Evolutionary conservation across 1,140 invertebrate genomes (phyloP), one percentile per base, ranked within the genome.

Genomic region (Cydia pomonella): DNA sequence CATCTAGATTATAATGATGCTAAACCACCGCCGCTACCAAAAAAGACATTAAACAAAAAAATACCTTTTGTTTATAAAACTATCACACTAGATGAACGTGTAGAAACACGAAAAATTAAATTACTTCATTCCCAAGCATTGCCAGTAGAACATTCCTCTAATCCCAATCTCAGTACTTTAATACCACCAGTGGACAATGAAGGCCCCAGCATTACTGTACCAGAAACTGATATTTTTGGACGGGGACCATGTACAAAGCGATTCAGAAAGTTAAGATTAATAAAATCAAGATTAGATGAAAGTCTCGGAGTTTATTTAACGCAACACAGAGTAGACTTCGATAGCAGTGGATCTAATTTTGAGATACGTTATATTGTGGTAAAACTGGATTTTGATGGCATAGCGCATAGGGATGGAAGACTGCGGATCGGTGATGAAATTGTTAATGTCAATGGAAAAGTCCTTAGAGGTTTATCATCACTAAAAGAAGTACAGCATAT

Each of bases 351-450:
- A 64, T 88, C 89, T 73, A 93, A 94, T 76, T 94, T 92, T 76
- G 95, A 96, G 88, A 95, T 96, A 69, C 94, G 96, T 16, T 97
- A 97, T 82, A 95, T 97, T 80, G 95, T 98, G 72, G 96, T 97
- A 2, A 96, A 97, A 84, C 94, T 98, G 47, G 97, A 97, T 78
- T 95, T 95, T 77, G 95, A 96, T 73, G 96, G 97, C 62, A 96
- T 97, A 81, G 97, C 97, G 63, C 95, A 97, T 79, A 96, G 97
- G 88, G 97, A 97, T 86, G 97, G 97, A 0, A 94, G 96, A 75
- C 93, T 98, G 75, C 94, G 95, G 80, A 94, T 97, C 63, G 96
- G 96, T 6, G 97, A 98, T 91, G 97, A 98, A 93, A 96, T 98
- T 74, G 95, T 98, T 16, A 97, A 97, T 89, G 97, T 98, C 9